These are phyloP conservation scores for Steinernema khuongi DNA, from an alignment of 1,140 invertebrate genomes.

Conservation along the genomic window DNA sequence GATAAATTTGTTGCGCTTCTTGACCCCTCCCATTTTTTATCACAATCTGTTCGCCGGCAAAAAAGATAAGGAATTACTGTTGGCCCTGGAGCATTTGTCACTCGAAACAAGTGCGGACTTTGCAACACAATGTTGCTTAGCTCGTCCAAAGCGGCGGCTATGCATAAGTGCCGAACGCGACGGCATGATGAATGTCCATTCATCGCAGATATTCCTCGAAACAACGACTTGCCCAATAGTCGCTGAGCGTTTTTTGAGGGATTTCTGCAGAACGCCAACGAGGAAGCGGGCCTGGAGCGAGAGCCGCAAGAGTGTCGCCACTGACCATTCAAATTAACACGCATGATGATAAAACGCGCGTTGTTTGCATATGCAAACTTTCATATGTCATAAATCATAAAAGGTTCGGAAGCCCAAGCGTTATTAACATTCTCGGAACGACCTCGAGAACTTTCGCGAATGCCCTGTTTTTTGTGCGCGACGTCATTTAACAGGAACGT, in stretches of 20 bases:
- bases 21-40: background rate
- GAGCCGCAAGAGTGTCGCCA: background rate
- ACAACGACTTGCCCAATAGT: background rate
- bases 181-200: background rate
- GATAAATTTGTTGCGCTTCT: too few species aligned
- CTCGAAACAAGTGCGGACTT: background rate
- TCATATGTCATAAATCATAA: background rate
- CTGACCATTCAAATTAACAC: background rate
- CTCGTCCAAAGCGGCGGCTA: background rate
- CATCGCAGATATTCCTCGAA: background rate
- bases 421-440: background rate
- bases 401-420: background rate
- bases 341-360: background rate
- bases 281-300: background rate
- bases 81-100: background rate
- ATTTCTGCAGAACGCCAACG: background rate
- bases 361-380: slow-evolving; percentile 10
- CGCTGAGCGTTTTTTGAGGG: background rate
- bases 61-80: background rate
- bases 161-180: background rate
- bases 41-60: too few species aligned
- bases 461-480: background rate
- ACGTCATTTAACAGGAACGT: background rate
- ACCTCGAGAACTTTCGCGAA: background rate
- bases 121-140: background rate